Evolutionary conservation across 2,797 vertebrate species (phyloP).

Genomic region (Phalloptychus januarius): DNA sequence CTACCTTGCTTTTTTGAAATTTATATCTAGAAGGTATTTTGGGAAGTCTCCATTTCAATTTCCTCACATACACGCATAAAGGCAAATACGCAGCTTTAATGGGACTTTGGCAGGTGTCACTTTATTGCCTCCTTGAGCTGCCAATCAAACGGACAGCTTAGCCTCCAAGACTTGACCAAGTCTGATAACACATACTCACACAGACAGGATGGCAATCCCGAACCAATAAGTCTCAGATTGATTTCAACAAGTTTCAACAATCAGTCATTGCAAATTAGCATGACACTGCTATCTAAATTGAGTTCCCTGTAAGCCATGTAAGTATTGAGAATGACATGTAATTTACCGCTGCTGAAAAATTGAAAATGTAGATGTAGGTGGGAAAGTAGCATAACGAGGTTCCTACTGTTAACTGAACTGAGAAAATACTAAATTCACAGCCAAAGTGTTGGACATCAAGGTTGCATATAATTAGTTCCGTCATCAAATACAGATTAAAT

Average conservation of each 20-base stretch:
- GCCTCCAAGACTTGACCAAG: slow-evolving; percentile 45
- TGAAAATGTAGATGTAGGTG: not conserved
- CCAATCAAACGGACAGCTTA: slow-evolving; percentile 68
- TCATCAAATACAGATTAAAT: not conserved
- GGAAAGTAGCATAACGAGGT: not conserved
- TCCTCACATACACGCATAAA: slow-evolving; percentile 14
- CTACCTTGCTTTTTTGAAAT: slow-evolving; percentile 36
- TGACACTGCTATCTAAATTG: not conserved
- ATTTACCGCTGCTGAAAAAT: slow-evolving; percentile 6
- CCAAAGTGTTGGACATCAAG: not conserved
- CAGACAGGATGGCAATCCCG: not conserved
- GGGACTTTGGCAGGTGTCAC: slow-evolving; percentile 72
- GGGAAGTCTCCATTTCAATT: slow-evolving; percentile 51
- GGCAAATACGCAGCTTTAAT: slow-evolving; percentile 41
- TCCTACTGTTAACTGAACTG: not conserved
- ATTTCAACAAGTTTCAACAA: slow-evolving; percentile 7
- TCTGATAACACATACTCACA: slow-evolving; percentile 22
- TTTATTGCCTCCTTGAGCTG: slow-evolving; percentile 67
- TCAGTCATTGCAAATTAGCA: not conserved
- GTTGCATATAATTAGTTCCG: not conserved
- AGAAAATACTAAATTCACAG: not conserved
- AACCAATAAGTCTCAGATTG: slow-evolving; percentile 15
- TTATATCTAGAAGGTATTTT: slow-evolving; percentile 47
- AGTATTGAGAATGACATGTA: slow-evolving; percentile 7
- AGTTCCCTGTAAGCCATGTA: slow-evolving; percentile 2